Base-by-base conservation (phyloP, 2,113 vertebrate genomes). In the Irena cyanogastra region DNA sequence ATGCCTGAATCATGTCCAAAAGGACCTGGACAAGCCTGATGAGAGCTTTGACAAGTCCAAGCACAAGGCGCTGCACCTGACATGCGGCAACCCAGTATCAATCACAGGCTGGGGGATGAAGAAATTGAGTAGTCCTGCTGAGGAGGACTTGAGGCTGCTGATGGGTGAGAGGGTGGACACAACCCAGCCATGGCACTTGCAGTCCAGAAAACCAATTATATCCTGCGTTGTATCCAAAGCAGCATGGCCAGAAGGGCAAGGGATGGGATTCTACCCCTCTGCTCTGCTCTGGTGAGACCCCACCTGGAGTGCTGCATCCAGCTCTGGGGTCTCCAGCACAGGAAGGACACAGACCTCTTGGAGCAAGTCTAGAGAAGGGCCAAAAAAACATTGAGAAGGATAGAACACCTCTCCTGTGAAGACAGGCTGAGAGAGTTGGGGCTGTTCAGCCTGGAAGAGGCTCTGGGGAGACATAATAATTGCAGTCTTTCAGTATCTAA, bases 191-290 rank as follows among this genome's bases (percentile, higher is more conserved):
- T 3, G 37, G 31, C 53, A 26, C 37, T 3, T 13, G 19, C 31
- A 66, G 52, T 10, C 31, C 44, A 50, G 52, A 50, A 42, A 42
- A 30, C 7, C 44, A 50, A 18, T 8, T 49, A 3, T 6, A 41
- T 39, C 39, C 72, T 45, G 3, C 18, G 14, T 33, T 72, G 50
- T 42, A 56, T 10, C 49, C 50, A 35, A 49, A 64, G 57, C 66
- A 56, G 11, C 0, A 1, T 41, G 57, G 49, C 5, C 65, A 56
- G 49, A 31, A 31, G 11, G 9, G 10, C 7, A 1, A 80, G 42
- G 14, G 21, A 56, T 10, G 31, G 30, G 26, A 80, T 42, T 64
- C 21, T 19, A 26, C 31, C 42, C 42, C 57, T 56, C 66, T 54
- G 3, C 28, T 52, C 26, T 14, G 21, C 64, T 63, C 19, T 28